Conservation (phyloP, 2,797 vertebrate species). For the Sebastes variabilis region DNA sequence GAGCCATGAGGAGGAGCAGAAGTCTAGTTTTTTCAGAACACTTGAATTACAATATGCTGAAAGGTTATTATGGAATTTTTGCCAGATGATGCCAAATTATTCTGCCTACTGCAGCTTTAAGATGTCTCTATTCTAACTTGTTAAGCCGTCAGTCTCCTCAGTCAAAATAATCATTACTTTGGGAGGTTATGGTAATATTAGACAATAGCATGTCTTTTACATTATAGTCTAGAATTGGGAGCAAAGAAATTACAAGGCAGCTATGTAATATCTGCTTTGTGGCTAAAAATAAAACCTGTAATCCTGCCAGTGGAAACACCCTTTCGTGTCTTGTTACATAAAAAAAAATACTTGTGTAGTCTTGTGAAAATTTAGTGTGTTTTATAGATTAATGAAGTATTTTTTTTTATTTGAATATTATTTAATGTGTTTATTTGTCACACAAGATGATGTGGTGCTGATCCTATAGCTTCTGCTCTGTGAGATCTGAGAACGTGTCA, state of each 20-base stretch:
- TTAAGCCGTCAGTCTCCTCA: background rate
- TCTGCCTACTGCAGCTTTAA: too few relatives aligned
- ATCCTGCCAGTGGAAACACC: background rate
- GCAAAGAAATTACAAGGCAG: conserved; percentile 15
- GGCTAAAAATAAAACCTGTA: background rate
- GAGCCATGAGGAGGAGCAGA: too few relatives aligned
- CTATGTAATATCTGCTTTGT: background rate
- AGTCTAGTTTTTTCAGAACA: too few relatives aligned
- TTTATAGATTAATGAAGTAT: background rate
- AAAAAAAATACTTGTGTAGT: background rate
- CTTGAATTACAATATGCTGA: too few relatives aligned
- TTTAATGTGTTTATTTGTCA: background rate
- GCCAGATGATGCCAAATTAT: too few relatives aligned
- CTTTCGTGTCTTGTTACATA: background rate
- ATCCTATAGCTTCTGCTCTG: conserved; percentile 7
- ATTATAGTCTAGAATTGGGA: background rate
- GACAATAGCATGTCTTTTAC: background rate
- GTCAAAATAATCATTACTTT: background rate
- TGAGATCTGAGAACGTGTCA: conserved; percentile 67
- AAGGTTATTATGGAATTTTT: too few relatives aligned
- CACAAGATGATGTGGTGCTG: background rate
- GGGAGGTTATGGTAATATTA: background rate
- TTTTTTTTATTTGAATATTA: background rate
- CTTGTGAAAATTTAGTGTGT: too few relatives aligned
- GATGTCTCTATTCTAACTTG: background rate